phyloP scores from a whole-genome alignment of 92 coral and sea anemone species.

The Micromussa lordhowensis region DNA sequence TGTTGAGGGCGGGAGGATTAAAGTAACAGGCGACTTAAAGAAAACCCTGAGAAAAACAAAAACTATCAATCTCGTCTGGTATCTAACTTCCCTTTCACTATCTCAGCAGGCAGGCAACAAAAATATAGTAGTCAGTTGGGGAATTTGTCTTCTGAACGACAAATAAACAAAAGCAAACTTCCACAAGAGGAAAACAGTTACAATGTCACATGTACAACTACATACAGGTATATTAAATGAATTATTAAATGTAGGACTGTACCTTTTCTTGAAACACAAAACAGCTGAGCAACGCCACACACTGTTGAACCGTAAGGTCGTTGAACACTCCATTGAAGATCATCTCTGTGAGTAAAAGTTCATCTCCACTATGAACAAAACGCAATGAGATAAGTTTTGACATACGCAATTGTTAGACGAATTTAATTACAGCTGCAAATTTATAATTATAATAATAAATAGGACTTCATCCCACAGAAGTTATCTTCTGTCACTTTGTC shows the following conservation, averaged over 20 bases:
- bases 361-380: slow-evolving; percentile 82
- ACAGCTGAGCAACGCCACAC: slow-evolving; percentile 93
- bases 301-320: slow-evolving; percentile 90
- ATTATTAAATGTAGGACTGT: neutral
- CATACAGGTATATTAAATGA: too few relatives aligned
- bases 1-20: too few relatives aligned
- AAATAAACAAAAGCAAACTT: neutral
- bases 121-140: neutral
- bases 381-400: neutral
- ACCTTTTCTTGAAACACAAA: slow-evolving; percentile 97
- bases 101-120: neutral
- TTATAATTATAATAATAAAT: too few relatives aligned
- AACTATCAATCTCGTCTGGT: too few relatives aligned
- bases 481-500: too few relatives aligned
- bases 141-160: too few relatives aligned
- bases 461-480: too few relatives aligned
- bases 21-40: too few relatives aligned
- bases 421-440: neutral
- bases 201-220: neutral
- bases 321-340: slow-evolving; percentile 97
- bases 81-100: neutral
- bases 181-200: neutral
- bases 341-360: slow-evolving; percentile 92
- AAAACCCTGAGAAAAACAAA: too few relatives aligned
- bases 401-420: neutral